These are phyloP conservation scores for Sisyra terminalis DNA, from an alignment of 2,888 invertebrate species.

Conservation along the genomic window DNA sequence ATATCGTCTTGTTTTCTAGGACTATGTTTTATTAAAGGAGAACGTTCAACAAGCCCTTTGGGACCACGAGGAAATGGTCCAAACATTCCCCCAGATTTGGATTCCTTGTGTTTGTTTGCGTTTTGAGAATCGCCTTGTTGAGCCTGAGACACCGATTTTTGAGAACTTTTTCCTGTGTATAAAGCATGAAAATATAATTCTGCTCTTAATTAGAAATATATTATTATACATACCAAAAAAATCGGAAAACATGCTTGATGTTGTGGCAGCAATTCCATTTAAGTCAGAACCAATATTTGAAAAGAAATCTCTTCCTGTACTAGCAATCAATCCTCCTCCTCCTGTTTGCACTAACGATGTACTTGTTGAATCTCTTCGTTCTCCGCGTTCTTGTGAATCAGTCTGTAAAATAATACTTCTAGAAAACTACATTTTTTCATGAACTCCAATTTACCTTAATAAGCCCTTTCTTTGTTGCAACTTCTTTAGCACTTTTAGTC, in stretches of 20 bases:
- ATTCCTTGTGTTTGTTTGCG: slow-evolving; percentile 28
- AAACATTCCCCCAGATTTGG: slow-evolving; percentile 39
- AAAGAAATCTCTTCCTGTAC: slow-evolving; percentile 67
- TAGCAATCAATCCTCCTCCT: slow-evolving; percentile 36
- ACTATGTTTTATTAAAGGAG: slow-evolving; percentile 74
- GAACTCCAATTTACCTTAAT: slow-evolving; percentile 38
- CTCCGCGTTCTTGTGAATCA: slow-evolving; percentile 17
- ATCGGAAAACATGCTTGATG: slow-evolving; percentile 86
- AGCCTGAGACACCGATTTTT: slow-evolving; percentile 13
- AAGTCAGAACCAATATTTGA: slow-evolving; percentile 84
- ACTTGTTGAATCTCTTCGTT: slow-evolving; percentile 38
- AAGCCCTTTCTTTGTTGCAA: slow-evolving; percentile 68
- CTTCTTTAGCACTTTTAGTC: slow-evolving; percentile 84
- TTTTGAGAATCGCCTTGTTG: slow-evolving; percentile 20
- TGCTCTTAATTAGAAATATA: background rate
- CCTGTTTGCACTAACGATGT: slow-evolving; percentile 46
- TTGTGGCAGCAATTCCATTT: slow-evolving; percentile 83
- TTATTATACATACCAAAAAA: slow-evolving; percentile 53
- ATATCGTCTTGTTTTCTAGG: slow-evolving; percentile 47
- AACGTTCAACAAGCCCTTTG: slow-evolving; percentile 75
- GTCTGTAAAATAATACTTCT: slow-evolving; percentile 5
- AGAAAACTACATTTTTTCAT: background rate
- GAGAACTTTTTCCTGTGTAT: slow-evolving; percentile 5
- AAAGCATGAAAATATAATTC: background rate
- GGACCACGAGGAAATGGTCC: slow-evolving; percentile 64